Conservation (phyloP, 2,113 vertebrate species). For the Pachypanchax playfairii region DNA sequence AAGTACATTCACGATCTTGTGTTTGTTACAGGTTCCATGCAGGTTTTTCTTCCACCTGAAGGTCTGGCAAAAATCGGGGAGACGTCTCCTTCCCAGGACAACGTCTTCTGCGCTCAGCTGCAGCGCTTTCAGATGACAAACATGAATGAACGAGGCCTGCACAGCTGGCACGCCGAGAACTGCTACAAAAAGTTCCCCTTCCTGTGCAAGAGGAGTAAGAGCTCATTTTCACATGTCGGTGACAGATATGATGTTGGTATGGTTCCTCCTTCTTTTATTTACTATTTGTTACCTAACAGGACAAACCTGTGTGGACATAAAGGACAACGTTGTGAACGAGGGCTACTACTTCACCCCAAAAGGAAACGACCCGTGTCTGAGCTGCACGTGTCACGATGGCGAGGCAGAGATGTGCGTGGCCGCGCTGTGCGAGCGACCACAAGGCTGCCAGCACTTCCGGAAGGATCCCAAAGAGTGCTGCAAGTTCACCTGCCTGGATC, state of each 20-base stretch:
- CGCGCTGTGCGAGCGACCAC: constrained; percentile 92
- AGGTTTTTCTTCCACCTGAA: constrained; percentile 93
- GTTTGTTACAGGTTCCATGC: constrained; percentile 82
- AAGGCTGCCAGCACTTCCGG: constrained; percentile 93
- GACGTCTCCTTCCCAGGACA: constrained; percentile 85
- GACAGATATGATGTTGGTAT: background rate
- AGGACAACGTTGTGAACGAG: constrained; percentile 96
- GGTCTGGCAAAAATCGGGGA: constrained; percentile 80
- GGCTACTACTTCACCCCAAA: constrained; percentile 98
- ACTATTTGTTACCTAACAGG: constrained; percentile 70
- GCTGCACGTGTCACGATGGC: constrained; percentile 95
- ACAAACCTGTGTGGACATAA: constrained; percentile 97
- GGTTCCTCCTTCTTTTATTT: too few species aligned
- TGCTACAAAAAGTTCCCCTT: constrained; percentile 95
- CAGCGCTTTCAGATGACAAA: constrained; percentile 90
- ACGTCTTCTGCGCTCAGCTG: constrained; percentile 92
- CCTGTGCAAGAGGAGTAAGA: constrained; percentile 95
- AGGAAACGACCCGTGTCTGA: constrained; percentile 95
- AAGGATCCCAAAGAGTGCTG: constrained; percentile 99
- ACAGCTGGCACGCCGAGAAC: constrained; percentile 97
- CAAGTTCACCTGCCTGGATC: constrained; percentile 96
- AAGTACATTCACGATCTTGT: background rate
- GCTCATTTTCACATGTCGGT: background rate
- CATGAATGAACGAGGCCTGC: constrained; percentile 89
- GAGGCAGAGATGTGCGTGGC: constrained; percentile 98